A percentile compares a stretch with the other conserved stretches of the same genome.
Conservation (phyloP, 2,888 invertebrate genomes). For the Ypsolopha scabrella region DNA sequence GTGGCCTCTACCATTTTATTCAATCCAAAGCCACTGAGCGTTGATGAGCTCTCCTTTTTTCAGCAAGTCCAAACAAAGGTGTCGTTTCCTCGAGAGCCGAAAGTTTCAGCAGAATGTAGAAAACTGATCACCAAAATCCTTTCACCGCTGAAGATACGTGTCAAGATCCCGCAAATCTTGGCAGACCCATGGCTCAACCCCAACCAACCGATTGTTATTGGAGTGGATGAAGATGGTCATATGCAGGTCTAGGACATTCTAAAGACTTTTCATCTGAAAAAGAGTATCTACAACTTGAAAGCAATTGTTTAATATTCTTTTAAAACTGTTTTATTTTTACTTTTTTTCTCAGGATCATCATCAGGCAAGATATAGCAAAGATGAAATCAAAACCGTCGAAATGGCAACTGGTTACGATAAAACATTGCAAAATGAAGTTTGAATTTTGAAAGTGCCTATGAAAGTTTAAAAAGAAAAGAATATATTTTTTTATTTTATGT, state of each 20-base stretch:
- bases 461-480: too few relatives aligned
- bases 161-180: slow-evolving; percentile 74
- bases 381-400: slow-evolving; percentile 58
- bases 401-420: slow-evolving; percentile 59
- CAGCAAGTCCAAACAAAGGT: slow-evolving; percentile 82
- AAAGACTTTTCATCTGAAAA: too few relatives aligned
- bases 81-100: slow-evolving; percentile 75
- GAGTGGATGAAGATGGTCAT: background rate
- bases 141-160: slow-evolving; percentile 75
- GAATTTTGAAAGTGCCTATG: background rate
- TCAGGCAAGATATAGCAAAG: slow-evolving; percentile 38
- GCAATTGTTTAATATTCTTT: too few relatives aligned
- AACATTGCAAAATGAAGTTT: slow-evolving; percentile 50
- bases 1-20: too few relatives aligned
- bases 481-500: too few relatives aligned
- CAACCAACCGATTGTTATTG: slow-evolving; percentile 22
- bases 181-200: slow-evolving; percentile 75
- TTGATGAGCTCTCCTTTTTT: slow-evolving; percentile 8
- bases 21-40: too few relatives aligned
- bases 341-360: slow-evolving; percentile 34
- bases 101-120: slow-evolving; percentile 74
- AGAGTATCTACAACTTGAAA: too few relatives aligned
- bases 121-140: slow-evolving; percentile 78
- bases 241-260: background rate
- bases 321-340: too few relatives aligned